Base-by-base conservation (phyloP, 2,113 vertebrate species). In the Xiphophorus couchianus region DNA sequence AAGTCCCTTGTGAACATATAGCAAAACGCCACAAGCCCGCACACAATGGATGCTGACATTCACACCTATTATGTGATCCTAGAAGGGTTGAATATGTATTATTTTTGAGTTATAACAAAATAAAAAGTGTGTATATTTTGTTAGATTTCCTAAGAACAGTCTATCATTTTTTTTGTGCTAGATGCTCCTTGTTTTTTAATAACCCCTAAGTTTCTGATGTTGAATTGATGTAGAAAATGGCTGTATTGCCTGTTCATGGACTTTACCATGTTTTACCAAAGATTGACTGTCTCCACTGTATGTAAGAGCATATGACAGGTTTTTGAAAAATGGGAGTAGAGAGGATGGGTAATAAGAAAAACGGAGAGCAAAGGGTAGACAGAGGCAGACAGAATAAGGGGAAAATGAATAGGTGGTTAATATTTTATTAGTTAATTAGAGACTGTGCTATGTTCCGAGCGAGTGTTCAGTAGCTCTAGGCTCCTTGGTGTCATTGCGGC, bases 401-500 rank as follows among this genome's bases (percentile, higher is more conserved):
- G 84, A 90, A 90, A 91, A 87, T 84, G 87, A 91, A 84, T 84
- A 90, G 90, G 84, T 92, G 85, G 80, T 94, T 93, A 94, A 94
- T 94, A 93, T 93, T 94, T 93, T 88, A 93, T 92, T 89, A 91
- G 90, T 92, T 94, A 93, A 94, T 94, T 94, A 93, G 90, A 88
- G 88, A 80, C 81, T 84, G 88, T 78, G 87, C 85, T 85, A 74
- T 60, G 87, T 90, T 93, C 78, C 75, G 88, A 87, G 89, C 35
- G 83, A 83, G 81, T 76, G 83, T 76, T 84, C 91, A 76, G 89
- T 93, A 90, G 90, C 93, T 93, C 81, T 63, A 88, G 92, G 93
- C 89, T 88, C 75, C 87, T 29, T 80, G 77, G 84, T 89, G 90
- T 93, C 92, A 93, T 62, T 89, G 91, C 77, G 83, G 87, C 83